Base-by-base conservation (phyloP, 2,888 invertebrate genomes). In the Anaspis maculata region DNA sequence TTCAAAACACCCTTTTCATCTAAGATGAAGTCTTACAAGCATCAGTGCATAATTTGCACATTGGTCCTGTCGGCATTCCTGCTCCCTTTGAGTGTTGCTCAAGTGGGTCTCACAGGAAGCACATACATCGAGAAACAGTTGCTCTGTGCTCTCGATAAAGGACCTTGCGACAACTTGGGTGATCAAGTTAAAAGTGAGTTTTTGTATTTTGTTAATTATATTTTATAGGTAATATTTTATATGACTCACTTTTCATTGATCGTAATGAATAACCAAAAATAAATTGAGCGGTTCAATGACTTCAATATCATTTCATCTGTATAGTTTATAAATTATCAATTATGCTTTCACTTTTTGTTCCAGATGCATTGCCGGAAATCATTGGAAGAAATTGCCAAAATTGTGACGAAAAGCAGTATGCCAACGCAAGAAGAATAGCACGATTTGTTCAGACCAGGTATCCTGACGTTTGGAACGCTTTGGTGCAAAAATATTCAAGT, bases 161-260 rank as follows among this genome's bases (percentile, higher is more conserved):
- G 68, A 40, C 71, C 71, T 6, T 78, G 78, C 51, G 77, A 77
- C 59, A 62, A 66, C 36, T 61, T 76, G 32, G 78, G 78, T 39
- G 64, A 64, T 36, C 75, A 74, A 57, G 64, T 79, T 22, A 77
- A 73, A 71, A 69, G 78, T 77, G 59, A 59, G 54, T 24, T 32
- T 11, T 22, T 25, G n/a, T 28, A 19, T 19, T 19, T n/a, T n/a
- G n/a, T n/a, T n/a, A n/a, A 23, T 9, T 9, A 25, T 7, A 19
- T 19, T 7, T 19, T 19, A 19, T 19, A 7, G 5, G 5, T 19
- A 19, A 19, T 19, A 7, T 19, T 19, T 19, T 19, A 7, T 7
- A 19, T 19, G 19, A 19, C 19, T 19, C 19, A 19, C 7, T 4
- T 3, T 22, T 4, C 5, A 11, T n/a, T 22, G 11, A 22, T 22